phyloP scores from a whole-genome alignment of 2,797 vertebrate species.

The Hirundo rustica region DNA sequence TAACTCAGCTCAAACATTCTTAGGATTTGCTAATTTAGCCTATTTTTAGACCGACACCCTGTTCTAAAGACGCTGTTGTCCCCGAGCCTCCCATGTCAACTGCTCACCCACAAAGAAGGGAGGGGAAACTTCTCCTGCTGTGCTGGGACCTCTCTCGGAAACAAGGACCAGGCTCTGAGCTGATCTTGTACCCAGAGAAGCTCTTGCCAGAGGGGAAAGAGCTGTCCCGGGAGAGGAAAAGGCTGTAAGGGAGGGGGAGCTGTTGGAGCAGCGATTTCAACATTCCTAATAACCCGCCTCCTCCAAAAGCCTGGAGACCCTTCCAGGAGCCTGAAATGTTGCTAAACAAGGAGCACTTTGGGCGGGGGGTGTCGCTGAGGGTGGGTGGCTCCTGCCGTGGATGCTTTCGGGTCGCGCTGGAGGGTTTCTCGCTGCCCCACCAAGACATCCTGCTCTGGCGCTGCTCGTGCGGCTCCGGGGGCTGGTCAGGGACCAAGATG shows the following conservation, averaged over 20 bases:
- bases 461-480: rapidly evolving
- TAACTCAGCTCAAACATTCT: neutral
- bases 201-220: neutral
- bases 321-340: neutral
- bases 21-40: neutral
- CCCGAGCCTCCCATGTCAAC: neutral
- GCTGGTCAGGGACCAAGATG: rapidly evolving
- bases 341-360: neutral
- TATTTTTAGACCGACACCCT: neutral
- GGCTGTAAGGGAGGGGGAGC: neutral
- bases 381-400: neutral
- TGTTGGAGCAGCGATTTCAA: neutral
- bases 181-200: neutral
- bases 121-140: neutral
- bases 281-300: neutral
- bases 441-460: neutral
- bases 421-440: neutral
- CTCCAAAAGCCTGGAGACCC: neutral
- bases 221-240: neutral
- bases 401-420: rapidly evolving
- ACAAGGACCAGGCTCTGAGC: neutral
- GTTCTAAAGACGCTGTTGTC: neutral
- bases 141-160: neutral
- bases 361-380: neutral
- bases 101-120: neutral